Conservation (phyloP, 2,888 invertebrate genomes). For the Pristionchus exspectatus region DNA sequence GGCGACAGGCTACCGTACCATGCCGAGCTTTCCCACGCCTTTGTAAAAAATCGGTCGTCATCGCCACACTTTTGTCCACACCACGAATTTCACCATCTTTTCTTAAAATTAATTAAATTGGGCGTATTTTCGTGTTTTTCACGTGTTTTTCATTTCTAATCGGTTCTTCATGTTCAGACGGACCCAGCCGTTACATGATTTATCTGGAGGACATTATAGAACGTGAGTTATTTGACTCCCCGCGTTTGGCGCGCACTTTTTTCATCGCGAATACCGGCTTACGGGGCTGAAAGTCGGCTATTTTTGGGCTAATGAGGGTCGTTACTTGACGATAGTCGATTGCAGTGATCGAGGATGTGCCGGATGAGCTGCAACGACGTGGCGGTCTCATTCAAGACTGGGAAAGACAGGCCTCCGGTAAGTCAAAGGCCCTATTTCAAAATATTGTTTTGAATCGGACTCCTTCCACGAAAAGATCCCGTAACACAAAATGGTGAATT, state of each 20-base stretch:
- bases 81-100: slow-evolving; percentile 31
- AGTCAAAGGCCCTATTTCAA: neutral
- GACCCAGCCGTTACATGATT: slow-evolving; percentile 27
- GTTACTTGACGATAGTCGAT: neutral
- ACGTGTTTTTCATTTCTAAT: neutral
- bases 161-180: neutral
- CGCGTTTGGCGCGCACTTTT: neutral
- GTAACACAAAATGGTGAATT: too few relatives aligned
- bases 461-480: too few relatives aligned
- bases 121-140: neutral
- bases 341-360: slow-evolving; percentile 54
- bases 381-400: slow-evolving; percentile 52
- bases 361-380: slow-evolving; percentile 47
- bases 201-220: slow-evolving; percentile 52
- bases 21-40: neutral
- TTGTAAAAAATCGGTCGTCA: neutral
- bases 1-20: neutral
- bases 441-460: slow-evolving; percentile 16
- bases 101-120: neutral
- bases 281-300: neutral
- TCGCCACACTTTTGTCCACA: neutral
- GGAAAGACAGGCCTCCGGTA: slow-evolving; percentile 49
- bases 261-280: neutral
- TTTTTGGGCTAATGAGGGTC: neutral
- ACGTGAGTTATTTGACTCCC: slow-evolving; percentile 18